These are phyloP conservation scores for Callipepla squamata DNA, from an alignment of 2,113 vertebrate species.

Conservation along the genomic window DNA sequence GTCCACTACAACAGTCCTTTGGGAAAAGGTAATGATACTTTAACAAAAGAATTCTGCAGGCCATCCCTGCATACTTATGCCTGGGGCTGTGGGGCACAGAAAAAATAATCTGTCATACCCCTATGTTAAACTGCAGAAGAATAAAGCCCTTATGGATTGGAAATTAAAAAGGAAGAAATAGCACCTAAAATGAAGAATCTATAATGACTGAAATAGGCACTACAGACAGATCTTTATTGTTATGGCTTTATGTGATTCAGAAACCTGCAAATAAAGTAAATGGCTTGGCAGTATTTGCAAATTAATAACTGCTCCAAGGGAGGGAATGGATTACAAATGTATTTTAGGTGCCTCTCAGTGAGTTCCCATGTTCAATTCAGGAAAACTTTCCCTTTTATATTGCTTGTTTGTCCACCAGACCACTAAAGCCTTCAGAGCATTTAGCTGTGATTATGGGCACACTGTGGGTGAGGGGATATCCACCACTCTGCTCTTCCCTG, in stretches of 20 bases:
- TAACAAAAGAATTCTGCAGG: background rate
- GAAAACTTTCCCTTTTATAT: background rate
- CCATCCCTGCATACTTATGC: background rate
- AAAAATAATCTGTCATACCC: background rate
- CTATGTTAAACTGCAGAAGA: background rate
- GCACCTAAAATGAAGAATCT: background rate
- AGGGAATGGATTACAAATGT: background rate
- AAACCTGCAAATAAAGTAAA: background rate
- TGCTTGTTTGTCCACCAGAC: background rate
- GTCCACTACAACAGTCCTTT: background rate
- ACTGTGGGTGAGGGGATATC: background rate
- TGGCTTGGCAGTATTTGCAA: background rate
- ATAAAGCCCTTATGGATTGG: background rate
- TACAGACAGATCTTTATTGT: background rate
- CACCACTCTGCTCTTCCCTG: background rate
- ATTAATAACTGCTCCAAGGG: background rate
- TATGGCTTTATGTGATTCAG: background rate
- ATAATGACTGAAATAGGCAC: background rate
- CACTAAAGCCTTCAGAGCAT: background rate
- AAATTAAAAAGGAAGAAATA: background rate
- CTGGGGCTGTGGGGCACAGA: background rate
- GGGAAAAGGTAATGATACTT: background rate
- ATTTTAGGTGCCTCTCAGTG: background rate
- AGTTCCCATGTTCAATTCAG: background rate
- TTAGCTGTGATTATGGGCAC: background rate